Percentiles rank a stretch among this genome's conserved stretches.
Evolutionary conservation across 2,797 vertebrate genomes (phyloP).

Genomic region (Acanthurus tractus): DNA sequence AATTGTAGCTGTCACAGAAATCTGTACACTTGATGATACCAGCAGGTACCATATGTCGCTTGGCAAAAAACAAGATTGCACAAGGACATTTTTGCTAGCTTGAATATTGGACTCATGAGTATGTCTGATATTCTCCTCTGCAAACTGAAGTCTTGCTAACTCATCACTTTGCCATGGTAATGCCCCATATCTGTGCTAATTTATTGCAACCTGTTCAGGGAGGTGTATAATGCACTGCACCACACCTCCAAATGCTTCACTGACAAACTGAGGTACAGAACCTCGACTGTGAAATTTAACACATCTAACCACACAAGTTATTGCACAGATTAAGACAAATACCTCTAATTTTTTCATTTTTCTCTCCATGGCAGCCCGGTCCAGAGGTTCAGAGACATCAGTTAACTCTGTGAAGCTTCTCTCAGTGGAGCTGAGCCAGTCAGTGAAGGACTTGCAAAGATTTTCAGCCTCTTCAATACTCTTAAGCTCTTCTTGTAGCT

Average conservation of each 20-base stretch:
- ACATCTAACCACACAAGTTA: neutral
- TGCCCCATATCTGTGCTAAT: conserved; percentile 34
- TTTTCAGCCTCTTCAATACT: conserved; percentile 91
- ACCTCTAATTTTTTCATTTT: conserved; percentile 95
- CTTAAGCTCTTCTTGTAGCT: conserved; percentile 92
- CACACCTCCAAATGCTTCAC: conserved; percentile 23
- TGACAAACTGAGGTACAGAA: conserved; percentile 16
- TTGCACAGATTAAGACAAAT: conserved; percentile 44
- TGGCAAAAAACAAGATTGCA: conserved; percentile 52
- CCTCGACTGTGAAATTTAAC: neutral
- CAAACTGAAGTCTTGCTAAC: conserved; percentile 48
- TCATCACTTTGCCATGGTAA: conserved; percentile 55
- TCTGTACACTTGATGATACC: conserved; percentile 33
- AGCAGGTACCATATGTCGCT: conserved; percentile 50
- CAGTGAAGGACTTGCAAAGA: conserved; percentile 88
- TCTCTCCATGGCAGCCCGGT: conserved; percentile 90
- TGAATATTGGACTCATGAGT: conserved; percentile 43
- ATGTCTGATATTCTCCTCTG: conserved; percentile 43
- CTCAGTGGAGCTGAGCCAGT: conserved; percentile 90
- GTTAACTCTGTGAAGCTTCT: conserved; percentile 87
- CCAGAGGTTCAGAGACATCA: conserved; percentile 86
- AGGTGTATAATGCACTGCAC: conserved; percentile 15
- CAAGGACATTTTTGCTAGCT: conserved; percentile 56
- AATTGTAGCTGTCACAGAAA: conserved; percentile 47
- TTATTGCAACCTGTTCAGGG: conserved; percentile 53